Evolutionary conservation across 2,888 invertebrate genomes (phyloP).

Genomic region (Drosophila rubida): DNA sequence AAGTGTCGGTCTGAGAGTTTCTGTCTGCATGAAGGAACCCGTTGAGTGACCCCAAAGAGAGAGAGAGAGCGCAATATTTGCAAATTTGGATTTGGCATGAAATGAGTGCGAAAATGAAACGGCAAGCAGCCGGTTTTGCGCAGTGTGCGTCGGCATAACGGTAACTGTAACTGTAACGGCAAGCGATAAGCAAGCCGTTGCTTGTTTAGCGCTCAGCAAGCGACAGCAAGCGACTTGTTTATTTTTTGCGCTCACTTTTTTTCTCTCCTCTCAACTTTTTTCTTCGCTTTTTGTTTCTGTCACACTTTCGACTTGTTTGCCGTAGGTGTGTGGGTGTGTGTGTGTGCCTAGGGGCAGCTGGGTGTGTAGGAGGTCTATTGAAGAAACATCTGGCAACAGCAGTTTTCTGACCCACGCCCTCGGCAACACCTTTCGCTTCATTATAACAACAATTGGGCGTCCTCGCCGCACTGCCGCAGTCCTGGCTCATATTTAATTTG

Average conservation of each 20-base stretch:
- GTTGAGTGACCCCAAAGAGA: background rate
- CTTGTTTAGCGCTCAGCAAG: constrained; percentile 52
- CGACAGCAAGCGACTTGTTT: constrained; percentile 65
- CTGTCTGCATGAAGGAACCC: background rate
- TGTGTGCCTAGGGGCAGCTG: constrained; percentile 9
- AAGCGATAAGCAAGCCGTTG: constrained; percentile 68
- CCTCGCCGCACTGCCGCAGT: background rate
- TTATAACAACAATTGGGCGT: constrained; percentile 46
- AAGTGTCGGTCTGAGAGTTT: background rate
- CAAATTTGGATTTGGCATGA: too few species aligned
- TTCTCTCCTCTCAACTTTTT: constrained; percentile 18
- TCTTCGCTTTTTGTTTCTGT: constrained; percentile 25
- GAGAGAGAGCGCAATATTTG: too few species aligned
- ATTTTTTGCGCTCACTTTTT: constrained; percentile 63
- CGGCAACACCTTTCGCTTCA: constrained; percentile 43
- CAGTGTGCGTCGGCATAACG: constrained; percentile 53
- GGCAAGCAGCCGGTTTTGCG: constrained; percentile 7
- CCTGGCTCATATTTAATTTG: constrained; percentile 38
- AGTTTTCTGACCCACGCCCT: constrained; percentile 51
- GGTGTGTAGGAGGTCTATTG: constrained; percentile 57
- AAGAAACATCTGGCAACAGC: constrained; percentile 70
- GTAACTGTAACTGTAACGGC: constrained; percentile 63
- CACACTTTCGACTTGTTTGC: constrained; percentile 59
- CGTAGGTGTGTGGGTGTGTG: constrained; percentile 22
- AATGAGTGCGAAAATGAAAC: background rate